Evolutionary conservation across 2,888 invertebrate species (phyloP).

Genomic region (Perithous albicinctus): DNA sequence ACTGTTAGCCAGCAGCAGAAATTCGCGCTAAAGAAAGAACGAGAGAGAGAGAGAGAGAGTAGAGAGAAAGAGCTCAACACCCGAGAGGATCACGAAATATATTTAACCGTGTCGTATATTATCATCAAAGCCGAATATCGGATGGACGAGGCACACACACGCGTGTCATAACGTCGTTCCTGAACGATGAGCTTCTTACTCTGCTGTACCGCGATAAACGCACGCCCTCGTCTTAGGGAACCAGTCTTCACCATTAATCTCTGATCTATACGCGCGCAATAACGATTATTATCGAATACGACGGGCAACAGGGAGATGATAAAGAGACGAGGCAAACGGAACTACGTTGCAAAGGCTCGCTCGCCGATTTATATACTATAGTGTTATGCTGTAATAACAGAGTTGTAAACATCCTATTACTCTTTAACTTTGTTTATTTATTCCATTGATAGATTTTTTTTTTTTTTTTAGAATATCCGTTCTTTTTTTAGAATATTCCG

Average conservation of each 20-base stretch:
- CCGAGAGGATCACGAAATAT: conserved; percentile 57
- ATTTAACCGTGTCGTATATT: conserved; percentile 71
- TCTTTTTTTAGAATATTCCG: no score
- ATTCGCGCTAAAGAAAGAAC: conserved; percentile 23
- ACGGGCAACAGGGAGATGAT: not conserved
- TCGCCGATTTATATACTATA: conserved; percentile 17
- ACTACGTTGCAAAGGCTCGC: conserved; percentile 14
- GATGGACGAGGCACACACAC: conserved; percentile 5
- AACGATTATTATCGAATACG: conserved; percentile 45
- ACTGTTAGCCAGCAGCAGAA: conserved; percentile 25
- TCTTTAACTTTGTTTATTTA: no score
- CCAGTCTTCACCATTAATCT: conserved; percentile 43
- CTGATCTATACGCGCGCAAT: conserved; percentile 33
- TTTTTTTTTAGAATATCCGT: no score
- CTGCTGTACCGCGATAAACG: conserved; percentile 36
- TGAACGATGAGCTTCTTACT: conserved; percentile 16
- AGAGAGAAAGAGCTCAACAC: not conserved
- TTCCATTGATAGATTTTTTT: no score
- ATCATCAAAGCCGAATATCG: conserved; percentile 72
- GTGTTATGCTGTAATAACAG: conserved; percentile 65
- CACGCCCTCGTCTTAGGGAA: conserved; percentile 25
- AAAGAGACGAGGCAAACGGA: conserved; percentile 15
- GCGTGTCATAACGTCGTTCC: conserved; percentile 29
- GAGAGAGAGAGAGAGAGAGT: no score
- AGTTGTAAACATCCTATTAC: no score